Evolutionary conservation across 2,888 invertebrate genomes (phyloP), one percentile per base, ranked within the genome.

Genomic region (Lordiphosa fenestrarum): DNA sequence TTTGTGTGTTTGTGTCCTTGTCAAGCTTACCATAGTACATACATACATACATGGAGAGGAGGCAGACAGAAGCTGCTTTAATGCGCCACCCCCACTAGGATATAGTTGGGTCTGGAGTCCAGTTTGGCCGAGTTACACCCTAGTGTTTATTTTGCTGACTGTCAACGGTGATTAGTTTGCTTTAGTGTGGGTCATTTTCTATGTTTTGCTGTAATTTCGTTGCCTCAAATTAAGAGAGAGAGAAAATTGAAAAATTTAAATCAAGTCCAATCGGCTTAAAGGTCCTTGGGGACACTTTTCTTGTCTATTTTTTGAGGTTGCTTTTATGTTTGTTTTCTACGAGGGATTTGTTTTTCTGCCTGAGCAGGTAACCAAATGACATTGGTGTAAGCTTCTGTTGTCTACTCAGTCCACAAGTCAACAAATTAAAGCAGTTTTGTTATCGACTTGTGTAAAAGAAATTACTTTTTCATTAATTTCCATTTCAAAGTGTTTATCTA

Each of bases 141-240:
- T 25, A 30, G 19, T 54, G 53, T 41, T 49, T 35, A 77, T 65
- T 61, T 37, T 60, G 70, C 15, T 69, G 62, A 64, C 65, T 72
- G 84, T 65, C 82, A 72, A 59, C 82, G 68, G 82, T 69, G 82
- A 80, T 80, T 80, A 81, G 75, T 80, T 67, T 67, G 84, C 70
- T 67, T 80, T 82, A 75, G 71, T 54, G 36, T 37, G 36, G 30
- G 23, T 40, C 15, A 40, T 15, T 41, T 4, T 15, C 4, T 6
- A 19, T 37, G 12, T 51, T 0, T 51, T 33, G 47, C 49, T 49
- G 39, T 40, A 58, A 44, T 63, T 46, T 40, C 40, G 42, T 50
- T 38, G 6, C 25, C 0, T 6, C 5, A 25, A 25, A 7, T 1
- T 25, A 25, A 4, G 0, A 23, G 6, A 23, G 23, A 23, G 37